Conservation (phyloP, 2,113 vertebrate species). For the Poicephalus meyeri region DNA sequence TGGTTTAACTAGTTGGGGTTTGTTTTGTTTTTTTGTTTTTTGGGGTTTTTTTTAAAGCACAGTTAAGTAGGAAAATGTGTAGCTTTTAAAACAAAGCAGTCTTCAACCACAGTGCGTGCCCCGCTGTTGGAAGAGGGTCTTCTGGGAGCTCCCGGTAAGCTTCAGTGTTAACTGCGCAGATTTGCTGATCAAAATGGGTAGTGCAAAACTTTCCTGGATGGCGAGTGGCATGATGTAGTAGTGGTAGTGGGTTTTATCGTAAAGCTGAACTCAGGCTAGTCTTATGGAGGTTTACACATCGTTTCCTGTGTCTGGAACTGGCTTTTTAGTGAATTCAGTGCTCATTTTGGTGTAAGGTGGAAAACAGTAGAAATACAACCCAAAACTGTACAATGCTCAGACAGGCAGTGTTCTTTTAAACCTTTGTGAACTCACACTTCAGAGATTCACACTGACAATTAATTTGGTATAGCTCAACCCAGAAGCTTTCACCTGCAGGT, state of each 20-base stretch:
- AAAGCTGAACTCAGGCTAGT: background rate
- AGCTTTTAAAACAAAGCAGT: slow-evolving; percentile 10
- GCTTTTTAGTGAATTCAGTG: background rate
- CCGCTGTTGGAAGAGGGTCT: background rate
- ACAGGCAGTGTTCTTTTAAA: background rate
- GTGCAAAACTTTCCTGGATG: background rate
- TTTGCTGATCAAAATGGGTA: background rate
- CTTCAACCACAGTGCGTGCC: background rate
- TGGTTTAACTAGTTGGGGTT: background rate
- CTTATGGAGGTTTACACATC: background rate
- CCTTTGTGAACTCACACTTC: background rate
- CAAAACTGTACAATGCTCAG: background rate
- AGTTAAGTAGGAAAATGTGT: background rate
- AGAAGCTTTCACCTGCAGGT: background rate
- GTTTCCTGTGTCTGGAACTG: background rate
- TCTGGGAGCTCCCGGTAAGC: background rate
- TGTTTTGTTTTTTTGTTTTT: background rate
- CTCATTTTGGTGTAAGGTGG: background rate
- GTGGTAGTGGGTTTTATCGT: background rate
- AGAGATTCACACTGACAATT: background rate
- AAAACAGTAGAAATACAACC: background rate
- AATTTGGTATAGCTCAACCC: background rate
- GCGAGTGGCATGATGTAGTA: background rate
- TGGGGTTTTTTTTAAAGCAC: background rate
- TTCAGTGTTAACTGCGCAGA: background rate